Evolutionary conservation across 2,888 invertebrate genomes (phyloP).

Genomic region (Malthinus seriepunctatus): DNA sequence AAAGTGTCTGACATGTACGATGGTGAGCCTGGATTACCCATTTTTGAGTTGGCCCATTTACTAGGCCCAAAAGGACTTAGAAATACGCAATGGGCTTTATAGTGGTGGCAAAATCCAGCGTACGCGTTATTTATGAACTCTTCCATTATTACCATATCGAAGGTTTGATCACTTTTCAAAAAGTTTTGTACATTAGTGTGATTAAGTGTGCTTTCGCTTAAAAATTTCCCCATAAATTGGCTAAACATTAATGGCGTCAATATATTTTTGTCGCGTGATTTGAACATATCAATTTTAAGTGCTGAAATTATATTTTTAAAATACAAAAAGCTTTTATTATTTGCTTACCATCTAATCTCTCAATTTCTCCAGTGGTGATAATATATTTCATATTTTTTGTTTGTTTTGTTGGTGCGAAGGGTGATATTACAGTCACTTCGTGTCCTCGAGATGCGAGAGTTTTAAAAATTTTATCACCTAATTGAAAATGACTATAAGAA

Average conservation of each 20-base stretch:
- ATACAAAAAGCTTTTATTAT: background rate
- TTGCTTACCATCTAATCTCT: constrained; percentile 5
- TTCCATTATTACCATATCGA: constrained; percentile 50
- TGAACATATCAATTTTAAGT: background rate
- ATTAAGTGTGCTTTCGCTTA: background rate
- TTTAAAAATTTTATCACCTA: constrained; percentile 37
- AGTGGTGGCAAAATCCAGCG: constrained; percentile 47
- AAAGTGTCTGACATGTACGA: constrained; percentile 57
- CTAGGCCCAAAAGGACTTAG: constrained; percentile 52
- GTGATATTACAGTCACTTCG: constrained; percentile 47
- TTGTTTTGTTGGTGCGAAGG: constrained; percentile 39
- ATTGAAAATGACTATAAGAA: constrained; percentile 39
- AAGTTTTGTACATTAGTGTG: background rate
- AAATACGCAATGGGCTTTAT: constrained; percentile 44
- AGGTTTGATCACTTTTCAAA: background rate
- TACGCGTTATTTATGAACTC: constrained; percentile 56
- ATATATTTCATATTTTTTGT: constrained; percentile 45
- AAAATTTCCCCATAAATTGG: background rate
- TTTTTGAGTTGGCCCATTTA: constrained; percentile 53
- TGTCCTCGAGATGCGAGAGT: constrained; percentile 49
- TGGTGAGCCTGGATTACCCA: constrained; percentile 55
- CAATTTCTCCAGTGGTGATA: background rate
- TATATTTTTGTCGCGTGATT: background rate
- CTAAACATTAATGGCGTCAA: background rate
- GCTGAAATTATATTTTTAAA: background rate